These are phyloP conservation scores for Tachina fera DNA, from an alignment of 2,888 invertebrate genomes.

Conservation along the genomic window DNA sequence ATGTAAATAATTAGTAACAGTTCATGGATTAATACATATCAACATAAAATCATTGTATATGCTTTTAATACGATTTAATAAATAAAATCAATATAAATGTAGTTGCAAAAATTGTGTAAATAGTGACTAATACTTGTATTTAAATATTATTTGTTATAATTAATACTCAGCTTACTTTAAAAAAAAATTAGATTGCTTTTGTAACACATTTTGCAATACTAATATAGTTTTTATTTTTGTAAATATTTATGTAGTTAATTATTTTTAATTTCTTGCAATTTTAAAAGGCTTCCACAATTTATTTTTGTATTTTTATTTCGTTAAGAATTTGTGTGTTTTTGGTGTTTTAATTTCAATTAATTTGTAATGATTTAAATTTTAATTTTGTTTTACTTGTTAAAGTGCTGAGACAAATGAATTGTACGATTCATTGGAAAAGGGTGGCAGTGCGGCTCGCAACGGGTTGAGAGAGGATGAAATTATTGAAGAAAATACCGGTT, in stretches of 20 bases:
- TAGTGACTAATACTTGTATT: slow-evolving; percentile 12
- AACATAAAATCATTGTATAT: slow-evolving; percentile 43
- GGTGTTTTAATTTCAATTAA: not conserved
- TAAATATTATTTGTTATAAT: not conserved
- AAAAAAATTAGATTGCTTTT: slow-evolving; percentile 47
- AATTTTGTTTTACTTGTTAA: slow-evolving; percentile 26
- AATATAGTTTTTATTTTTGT: not conserved
- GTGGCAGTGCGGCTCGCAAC: slow-evolving; percentile 74
- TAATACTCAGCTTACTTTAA: slow-evolving; percentile 23
- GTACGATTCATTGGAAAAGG: slow-evolving; percentile 79
- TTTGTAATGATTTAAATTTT: slow-evolving; percentile 24
- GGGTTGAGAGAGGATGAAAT: slow-evolving; percentile 75
- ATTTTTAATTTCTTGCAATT: slow-evolving; percentile 2
- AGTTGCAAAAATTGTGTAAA: slow-evolving; percentile 12
- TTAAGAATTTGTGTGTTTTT: slow-evolving; percentile 39
- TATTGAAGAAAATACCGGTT: slow-evolving; percentile 89
- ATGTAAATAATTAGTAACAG: slow-evolving; percentile 33
- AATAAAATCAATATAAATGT: slow-evolving; percentile 8
- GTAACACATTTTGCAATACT: slow-evolving; percentile 63
- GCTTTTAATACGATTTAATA: slow-evolving; percentile 28
- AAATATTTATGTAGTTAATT: not conserved
- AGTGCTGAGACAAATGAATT: slow-evolving; percentile 82
- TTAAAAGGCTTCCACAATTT: slow-evolving; percentile 27
- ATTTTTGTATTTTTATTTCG: slow-evolving; percentile 1
- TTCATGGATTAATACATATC: slow-evolving; percentile 28